phyloP scores from a whole-genome alignment of 2,113 vertebrate genomes.

The Pedionomus torquatus region DNA sequence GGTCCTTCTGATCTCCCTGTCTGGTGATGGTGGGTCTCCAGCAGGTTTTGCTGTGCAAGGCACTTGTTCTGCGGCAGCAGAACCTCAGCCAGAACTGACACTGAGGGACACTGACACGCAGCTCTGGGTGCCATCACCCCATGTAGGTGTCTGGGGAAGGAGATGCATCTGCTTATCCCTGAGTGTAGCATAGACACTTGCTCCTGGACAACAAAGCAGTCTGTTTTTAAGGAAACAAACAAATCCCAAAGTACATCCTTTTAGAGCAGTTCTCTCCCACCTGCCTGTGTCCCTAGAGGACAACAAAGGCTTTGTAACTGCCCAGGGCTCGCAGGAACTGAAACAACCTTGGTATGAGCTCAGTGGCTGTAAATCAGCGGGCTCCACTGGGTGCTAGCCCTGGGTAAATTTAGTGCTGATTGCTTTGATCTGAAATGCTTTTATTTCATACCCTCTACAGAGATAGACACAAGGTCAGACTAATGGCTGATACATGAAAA shows the following conservation, averaged over 20 bases:
- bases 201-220: neutral
- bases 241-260: neutral
- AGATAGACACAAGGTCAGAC: slow-evolving; percentile 47
- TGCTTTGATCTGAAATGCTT: slow-evolving; percentile 46
- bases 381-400: neutral
- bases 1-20: neutral
- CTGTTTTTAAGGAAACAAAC: neutral
- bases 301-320: neutral
- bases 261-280: neutral
- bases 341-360: neutral
- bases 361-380: slow-evolving; percentile 26
- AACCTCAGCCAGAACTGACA: neutral
- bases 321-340: neutral
- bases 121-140: neutral
- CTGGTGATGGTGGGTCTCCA: fast-evolving
- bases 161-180: neutral
- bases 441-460: neutral
- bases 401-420: neutral
- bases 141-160: neutral
- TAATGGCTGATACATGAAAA: slow-evolving; percentile 37
- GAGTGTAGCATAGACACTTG: fast-evolving
- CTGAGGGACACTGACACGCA: fast-evolving
- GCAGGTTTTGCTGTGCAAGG: neutral
- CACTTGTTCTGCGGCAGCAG: neutral
- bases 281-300: neutral